A percentile compares a stretch with the other conserved stretches of the same genome.
Evolutionary conservation across 2,113 vertebrate genomes (phyloP).

Genomic region (Cynopterus brachyotis): DNA sequence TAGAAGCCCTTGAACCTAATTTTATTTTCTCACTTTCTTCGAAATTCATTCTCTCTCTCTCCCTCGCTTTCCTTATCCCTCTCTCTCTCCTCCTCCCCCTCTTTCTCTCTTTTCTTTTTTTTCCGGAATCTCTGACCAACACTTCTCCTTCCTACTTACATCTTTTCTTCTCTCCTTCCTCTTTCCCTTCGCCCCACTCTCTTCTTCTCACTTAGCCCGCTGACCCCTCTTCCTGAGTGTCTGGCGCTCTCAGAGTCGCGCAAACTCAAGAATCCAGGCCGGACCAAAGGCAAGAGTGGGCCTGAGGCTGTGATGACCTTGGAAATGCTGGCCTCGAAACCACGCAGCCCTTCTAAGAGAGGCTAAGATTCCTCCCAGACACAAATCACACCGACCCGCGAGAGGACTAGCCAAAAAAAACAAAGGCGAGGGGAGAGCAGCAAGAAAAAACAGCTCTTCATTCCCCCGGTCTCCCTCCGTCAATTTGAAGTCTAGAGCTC

Average conservation of each 20-base stretch:
- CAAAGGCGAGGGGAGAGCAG: neutral
- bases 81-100: no score
- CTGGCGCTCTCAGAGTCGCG: neutral
- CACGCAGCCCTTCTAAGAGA: neutral
- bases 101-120: neutral
- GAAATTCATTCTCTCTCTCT: neutral
- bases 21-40: neutral
- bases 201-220: neutral
- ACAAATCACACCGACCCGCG: neutral
- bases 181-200: no score
- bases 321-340: neutral
- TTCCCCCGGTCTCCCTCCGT: fast-evolving
- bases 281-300: neutral
- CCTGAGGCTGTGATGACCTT: neutral
- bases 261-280: neutral
- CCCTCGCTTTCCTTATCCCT: neutral
- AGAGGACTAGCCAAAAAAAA: neutral
- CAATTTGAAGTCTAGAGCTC: neutral
- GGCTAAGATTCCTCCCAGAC: neutral
- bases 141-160: neutral
- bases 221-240: fast-evolving
- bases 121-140: no score
- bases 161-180: neutral
- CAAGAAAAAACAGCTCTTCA: neutral
- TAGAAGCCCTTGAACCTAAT: neutral